Base-by-base conservation (phyloP, 2,797 vertebrate species). In the Loriculus beryllinus region DNA sequence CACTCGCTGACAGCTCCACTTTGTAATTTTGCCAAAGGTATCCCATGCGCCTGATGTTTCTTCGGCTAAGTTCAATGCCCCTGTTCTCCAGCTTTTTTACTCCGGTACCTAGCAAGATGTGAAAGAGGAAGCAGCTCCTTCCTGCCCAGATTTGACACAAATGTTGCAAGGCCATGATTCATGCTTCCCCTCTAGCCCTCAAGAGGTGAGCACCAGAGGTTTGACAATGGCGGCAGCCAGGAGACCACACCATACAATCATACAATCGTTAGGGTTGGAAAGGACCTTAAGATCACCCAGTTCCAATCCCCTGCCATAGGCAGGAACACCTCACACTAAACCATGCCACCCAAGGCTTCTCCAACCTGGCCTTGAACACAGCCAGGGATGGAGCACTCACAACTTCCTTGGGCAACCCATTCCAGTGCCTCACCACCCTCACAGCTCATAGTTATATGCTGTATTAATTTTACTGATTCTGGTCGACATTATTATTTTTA, bases 121-220 rank as follows among this genome's bases (percentile, higher is more conserved):
- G 45, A 81, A 94, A 89, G 88, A 72, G 91, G 80, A 96, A 96
- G 74, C 78, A 74, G 62, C 49, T 57, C 72, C 86, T 94, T 94
- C 92, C 89, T 90, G 88, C 72, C 64, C 64, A 79, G 62, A 39
- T 90, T 39, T 67, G 17, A 82, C 43, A 92, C 4, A 87, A 65
- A 37, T 0, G 1, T 17, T 25, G 65, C 0, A 0, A 95, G n/a
- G 42, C 13, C 1, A 3, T 12, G 14, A 77, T 52, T 52, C 42
- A 23, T 0, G 0, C 84, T 91, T 83, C 75, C 78, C 65, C 60
- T 48, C 42, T 23, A 40, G 3, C 5, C 31, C 14, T 4, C 3
- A 1, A 12, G 16, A 54, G 57, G 19, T 0, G 0, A 85, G 19
- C 29, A 48, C 25, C 3, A 0, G 22, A 62, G 39, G 49, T 82